A percentile compares a stretch with the other conserved stretches of the same genome.
Conservation (phyloP, 2,113 vertebrate species). For the Albula glossodonta region DNA sequence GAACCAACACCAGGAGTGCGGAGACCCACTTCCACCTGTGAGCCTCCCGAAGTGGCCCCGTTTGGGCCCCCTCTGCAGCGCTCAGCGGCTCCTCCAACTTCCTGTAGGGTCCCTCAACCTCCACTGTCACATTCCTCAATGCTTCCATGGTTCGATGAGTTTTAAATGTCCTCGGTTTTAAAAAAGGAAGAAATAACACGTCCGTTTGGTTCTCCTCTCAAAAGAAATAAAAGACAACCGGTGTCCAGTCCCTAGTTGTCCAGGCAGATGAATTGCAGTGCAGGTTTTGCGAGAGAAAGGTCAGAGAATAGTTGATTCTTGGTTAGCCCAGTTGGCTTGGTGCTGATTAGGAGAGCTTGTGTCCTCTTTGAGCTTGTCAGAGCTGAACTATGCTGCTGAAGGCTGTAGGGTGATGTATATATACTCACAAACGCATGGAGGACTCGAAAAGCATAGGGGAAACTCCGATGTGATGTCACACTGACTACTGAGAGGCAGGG, state of each 20-base stretch:
- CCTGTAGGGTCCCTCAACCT: no score
- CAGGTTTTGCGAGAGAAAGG: no score
- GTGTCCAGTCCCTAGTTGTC: no score
- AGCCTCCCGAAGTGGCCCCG: no score
- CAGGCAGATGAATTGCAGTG: no score
- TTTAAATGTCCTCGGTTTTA: background rate
- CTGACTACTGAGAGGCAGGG: background rate
- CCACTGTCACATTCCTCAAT: background rate
- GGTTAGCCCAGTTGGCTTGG: background rate
- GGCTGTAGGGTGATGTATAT: background rate
- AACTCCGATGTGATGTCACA: conserved; percentile 28
- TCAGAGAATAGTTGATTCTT: no score
- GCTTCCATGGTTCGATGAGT: background rate
- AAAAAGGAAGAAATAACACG: no score
- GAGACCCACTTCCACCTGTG: conserved; percentile 29
- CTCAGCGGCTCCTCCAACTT: conserved; percentile 31
- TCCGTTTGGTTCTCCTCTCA: no score
- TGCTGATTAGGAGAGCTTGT: background rate
- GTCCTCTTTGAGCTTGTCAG: background rate
- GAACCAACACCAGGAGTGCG: conserved; percentile 37
- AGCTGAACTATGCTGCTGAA: background rate
- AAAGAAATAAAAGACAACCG: no score
- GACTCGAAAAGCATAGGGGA: background rate
- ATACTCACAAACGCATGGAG: background rate
- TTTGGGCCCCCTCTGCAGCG: conserved; percentile 1